phyloP scores from a whole-genome alignment of 1,140 invertebrate genomes.

The Anagrus nilaparvatae region DNA sequence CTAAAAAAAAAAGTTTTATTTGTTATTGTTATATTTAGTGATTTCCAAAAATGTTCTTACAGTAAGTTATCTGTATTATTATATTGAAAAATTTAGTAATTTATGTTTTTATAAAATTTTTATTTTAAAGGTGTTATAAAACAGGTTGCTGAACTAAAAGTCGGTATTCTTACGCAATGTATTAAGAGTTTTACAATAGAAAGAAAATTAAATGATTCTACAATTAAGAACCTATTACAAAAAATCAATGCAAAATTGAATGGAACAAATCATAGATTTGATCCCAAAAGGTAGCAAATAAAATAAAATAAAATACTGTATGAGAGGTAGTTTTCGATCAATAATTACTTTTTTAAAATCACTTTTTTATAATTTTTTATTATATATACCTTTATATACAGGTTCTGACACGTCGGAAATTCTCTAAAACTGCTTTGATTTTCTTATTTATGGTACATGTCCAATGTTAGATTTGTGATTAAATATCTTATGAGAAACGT shows the following conservation, averaged over 20 bases:
- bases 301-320: constrained; percentile 12
- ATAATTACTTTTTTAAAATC: too few relatives aligned
- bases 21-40: constrained; percentile 46
- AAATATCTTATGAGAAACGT: too few relatives aligned
- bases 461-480: too few relatives aligned
- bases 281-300: constrained; percentile 15
- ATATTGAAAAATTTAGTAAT: constrained; percentile 6
- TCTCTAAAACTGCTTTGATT: too few relatives aligned
- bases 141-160: constrained; percentile 58
- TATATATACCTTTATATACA: too few relatives aligned
- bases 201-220: constrained; percentile 35
- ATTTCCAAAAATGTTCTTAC: constrained; percentile 36
- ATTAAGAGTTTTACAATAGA: constrained; percentile 52
- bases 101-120: constrained; percentile 9
- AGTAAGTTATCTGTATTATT: constrained; percentile 25
- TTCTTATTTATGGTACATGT: too few relatives aligned
- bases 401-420: too few relatives aligned
- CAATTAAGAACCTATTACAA: constrained; percentile 63
- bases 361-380: too few relatives aligned
- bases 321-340: too few relatives aligned
- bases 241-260: constrained; percentile 83
- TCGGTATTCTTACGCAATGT: constrained; percentile 76
- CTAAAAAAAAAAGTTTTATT: constrained; percentile 25
- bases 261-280: constrained; percentile 64
- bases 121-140: constrained; percentile 47